phyloP scores from a whole-genome alignment of 2,113 vertebrate genomes.

The Pristiophorus japonicus region DNA sequence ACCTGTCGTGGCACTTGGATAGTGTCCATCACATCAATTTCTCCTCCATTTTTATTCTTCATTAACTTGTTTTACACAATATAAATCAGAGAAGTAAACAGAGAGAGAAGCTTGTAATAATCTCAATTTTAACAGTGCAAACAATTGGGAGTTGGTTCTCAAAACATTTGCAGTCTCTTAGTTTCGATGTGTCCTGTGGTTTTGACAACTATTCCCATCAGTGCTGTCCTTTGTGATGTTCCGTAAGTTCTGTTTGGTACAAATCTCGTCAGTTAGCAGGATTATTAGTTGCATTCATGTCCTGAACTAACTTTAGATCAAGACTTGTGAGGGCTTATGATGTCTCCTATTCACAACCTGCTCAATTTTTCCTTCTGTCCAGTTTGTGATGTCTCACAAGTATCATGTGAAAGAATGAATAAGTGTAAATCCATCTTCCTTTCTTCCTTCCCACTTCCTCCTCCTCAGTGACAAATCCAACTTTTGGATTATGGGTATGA shows the following conservation, averaged over 20 bases:
- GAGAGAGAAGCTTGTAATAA: constrained; percentile 9
- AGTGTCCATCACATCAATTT: constrained; percentile 3
- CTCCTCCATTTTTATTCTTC: constrained; percentile 17
- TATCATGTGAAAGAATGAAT: neutral
- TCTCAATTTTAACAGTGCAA: neutral
- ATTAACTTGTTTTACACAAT: constrained; percentile 27
- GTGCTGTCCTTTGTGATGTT: neutral
- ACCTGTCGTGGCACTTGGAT: neutral
- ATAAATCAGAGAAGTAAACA: constrained; percentile 3
- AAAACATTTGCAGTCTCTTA: neutral
- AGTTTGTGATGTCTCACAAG: neutral
- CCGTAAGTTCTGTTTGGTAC: no score
- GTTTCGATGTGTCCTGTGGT: neutral
- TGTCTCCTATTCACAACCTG: neutral
- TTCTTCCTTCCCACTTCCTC: no score
- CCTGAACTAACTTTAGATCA: neutral
- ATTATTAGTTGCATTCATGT: neutral
- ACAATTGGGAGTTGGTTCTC: neutral
- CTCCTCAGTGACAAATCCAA: neutral
- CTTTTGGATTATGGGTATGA: neutral
- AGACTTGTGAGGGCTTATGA: neutral
- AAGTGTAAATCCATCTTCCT: neutral
- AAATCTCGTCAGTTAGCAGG: neutral
- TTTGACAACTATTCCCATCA: neutral
- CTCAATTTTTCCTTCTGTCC: neutral